phyloP scores from a whole-genome alignment of 2,888 invertebrate species.

The Lasioglossum pauxillum region DNA sequence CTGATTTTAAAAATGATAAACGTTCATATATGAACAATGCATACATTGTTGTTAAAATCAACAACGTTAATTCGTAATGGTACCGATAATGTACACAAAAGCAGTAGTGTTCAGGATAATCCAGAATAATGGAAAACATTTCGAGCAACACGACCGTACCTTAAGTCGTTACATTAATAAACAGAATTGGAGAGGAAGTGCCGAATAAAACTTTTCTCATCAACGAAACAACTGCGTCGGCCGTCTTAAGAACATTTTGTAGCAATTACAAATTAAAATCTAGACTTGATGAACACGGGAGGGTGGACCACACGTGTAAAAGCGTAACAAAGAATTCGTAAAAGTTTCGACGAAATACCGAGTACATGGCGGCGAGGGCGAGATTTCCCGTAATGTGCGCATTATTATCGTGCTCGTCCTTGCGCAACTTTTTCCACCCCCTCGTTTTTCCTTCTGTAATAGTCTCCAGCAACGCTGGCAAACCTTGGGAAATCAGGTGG shows the following conservation, averaged over 20 bases:
- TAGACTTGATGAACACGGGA: background rate
- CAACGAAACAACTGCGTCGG: background rate
- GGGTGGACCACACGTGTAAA: background rate
- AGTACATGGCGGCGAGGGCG: slow-evolving; percentile 7
- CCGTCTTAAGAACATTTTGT: background rate
- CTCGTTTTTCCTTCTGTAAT: background rate
- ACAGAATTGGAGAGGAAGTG: too few relatives aligned
- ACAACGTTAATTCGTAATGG: background rate
- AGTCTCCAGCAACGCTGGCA: background rate
- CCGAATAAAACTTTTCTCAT: slow-evolving; percentile 4
- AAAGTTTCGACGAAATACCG: slow-evolving; percentile 4
- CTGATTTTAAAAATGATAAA: background rate
- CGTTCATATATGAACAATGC: too few relatives aligned
- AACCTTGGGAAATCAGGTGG: background rate
- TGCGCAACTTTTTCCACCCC: slow-evolving; percentile 28
- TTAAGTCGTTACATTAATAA: too few relatives aligned
- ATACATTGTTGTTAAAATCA: too few relatives aligned
- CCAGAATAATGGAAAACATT: background rate
- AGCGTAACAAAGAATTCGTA: background rate
- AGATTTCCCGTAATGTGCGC: slow-evolving; percentile 48
- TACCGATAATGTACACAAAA: background rate
- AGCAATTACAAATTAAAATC: background rate
- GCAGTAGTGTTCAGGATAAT: too few relatives aligned
- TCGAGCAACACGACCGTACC: too few relatives aligned
- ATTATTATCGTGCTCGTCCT: slow-evolving; percentile 60